These are phyloP conservation scores for Hirudo medicinalis DNA, from an alignment of 1,140 invertebrate species.

Conservation along the genomic window DNA sequence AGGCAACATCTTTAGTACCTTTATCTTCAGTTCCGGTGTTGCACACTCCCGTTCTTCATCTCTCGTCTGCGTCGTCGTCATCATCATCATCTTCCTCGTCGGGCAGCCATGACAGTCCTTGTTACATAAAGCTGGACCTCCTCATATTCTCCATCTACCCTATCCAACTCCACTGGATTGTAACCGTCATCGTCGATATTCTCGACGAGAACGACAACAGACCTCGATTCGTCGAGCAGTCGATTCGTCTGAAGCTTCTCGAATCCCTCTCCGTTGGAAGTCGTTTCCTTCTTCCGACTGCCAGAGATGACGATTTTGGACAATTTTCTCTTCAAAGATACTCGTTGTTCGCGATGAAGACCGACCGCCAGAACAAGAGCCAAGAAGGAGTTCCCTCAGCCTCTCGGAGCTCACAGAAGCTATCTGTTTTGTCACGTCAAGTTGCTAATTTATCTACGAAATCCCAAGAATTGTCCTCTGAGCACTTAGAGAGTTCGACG, in stretches of 20 bases:
- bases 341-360: neutral
- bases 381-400: too few relatives aligned
- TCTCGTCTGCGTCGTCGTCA: neutral
- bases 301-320: neutral
- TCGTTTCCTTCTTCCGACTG: neutral
- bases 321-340: neutral
- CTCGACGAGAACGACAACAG: neutral
- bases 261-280: neutral
- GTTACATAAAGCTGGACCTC: neutral
- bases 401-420: too few relatives aligned
- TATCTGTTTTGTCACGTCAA: too few relatives aligned
- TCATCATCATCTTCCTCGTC: neutral
- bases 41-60: too few relatives aligned
- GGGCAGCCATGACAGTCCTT: neutral
- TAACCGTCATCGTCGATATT: constrained; percentile 6
- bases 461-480: too few relatives aligned
- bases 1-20: neutral
- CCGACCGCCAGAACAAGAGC: neutral
- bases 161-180: neutral
- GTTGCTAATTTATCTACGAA: too few relatives aligned
- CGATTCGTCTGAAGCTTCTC: neutral
- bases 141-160: neutral
- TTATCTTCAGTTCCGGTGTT: too few relatives aligned
- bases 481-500: too few relatives aligned
- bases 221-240: neutral